Base-by-base conservation (phyloP, 2,888 invertebrate species). In the Acronicta alni region DNA sequence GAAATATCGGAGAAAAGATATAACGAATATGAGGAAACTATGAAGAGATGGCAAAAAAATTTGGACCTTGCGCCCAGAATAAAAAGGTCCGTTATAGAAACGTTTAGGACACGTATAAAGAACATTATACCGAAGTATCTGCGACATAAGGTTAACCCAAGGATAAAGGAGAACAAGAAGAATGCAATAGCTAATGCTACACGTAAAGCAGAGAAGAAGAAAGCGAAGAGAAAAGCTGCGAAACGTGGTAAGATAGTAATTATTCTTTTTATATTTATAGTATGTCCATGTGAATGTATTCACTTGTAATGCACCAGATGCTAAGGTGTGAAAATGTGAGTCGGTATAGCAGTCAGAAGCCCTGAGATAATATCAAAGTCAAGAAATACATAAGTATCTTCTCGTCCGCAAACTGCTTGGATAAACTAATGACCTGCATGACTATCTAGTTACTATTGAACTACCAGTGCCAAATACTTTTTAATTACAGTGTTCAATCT, bases 121-220 rank as follows among this genome's bases (percentile, higher is more conserved):
- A 88, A 84, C 59, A 90, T 91, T 6, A 80, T 91, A 67, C 91
- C 92, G 2, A 80, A 79, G 41, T 91, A 90, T 67, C 77, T 90
- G 14, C 82, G 85, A 74, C 84, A 85, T 4, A 90, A 91, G 76
- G 73, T 89, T 0, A 79, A 81, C 20, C 84, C 83, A 3, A 83
- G 76, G n/a, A 75, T 86, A 5, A 59, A 68, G 3, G 55, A 74
- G 16, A 76, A 77, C 45, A 54, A 71, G 3, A 83, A 72, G 15
- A 82, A 76, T 23, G 43, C 26, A 7, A 48, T 57, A 16, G 52
- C 20, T 3, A 12, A 18, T 3, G 16, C 52, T 16, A 35, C 16
- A 17, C 62, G 57, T 6, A 57, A 41, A 42, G 45, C 56, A 0
- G 44, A 46, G 1, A n/a, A 17, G 3, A 37, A 23, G 18, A 63